Evolutionary conservation across 2,888 invertebrate species (phyloP), one percentile per base, ranked within the genome.

Genomic region (Laothoe populi): DNA sequence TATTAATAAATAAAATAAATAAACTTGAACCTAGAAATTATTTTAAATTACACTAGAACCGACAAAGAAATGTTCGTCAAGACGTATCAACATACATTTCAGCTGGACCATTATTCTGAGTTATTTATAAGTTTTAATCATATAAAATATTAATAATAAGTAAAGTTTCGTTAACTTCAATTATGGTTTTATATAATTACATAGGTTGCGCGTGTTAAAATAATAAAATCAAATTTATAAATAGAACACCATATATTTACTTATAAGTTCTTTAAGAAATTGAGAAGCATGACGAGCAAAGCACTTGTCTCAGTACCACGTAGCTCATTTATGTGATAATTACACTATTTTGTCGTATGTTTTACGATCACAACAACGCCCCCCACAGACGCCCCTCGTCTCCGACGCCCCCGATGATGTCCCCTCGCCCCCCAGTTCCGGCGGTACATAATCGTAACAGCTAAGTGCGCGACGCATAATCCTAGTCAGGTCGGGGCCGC

Each of bases 401-500:
- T 8, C 49, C 49, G 53, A 53, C 70, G 53, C 64, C 23, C 60
- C 35, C 67, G 42, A 42, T 16, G 42, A 42, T 16, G 49, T 8
- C 26, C 49, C 53, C 19, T 35, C 31, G 53, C 53, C 53, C 49
- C 49, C 53, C 19, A 63, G 64, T 53, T 53, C 53, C 64, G 60
- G 69, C 67, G 57, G 70, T 66, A 68, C 66, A 72, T 79, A 77
- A 79, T 79, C 79, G 79, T 75, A 70, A 74, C 72, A 70, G 77
- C 83, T 84, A 82, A 86, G 83, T 85, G 84, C 83, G 81, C 77
- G 69, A 69, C 77, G 76, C 77, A 76, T 84, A 84, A 84, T 83
- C 82, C 81, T 70, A 72, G 67, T 31, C 24, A 16, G 8, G 26
- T 21, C 31, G 59, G 21, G 44, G 31, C 31, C 66, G 58, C 59